phyloP scores from a whole-genome alignment of 2,113 vertebrate species.

The Triplophysa siluroides region DNA sequence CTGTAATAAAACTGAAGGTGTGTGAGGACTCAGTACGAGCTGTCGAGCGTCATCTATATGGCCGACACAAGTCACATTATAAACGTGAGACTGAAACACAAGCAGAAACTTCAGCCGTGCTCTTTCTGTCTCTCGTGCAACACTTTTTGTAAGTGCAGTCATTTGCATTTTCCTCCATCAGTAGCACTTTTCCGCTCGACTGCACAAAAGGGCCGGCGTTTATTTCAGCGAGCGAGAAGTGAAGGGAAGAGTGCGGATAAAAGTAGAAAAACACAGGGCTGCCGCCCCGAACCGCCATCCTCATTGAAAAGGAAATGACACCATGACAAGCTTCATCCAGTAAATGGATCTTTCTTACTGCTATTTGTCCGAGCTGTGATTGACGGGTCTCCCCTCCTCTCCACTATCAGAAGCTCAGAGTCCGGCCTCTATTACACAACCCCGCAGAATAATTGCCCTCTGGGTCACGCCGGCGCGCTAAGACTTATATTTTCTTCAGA shows the following conservation, averaged over 20 bases:
- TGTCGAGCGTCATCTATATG: too few species aligned
- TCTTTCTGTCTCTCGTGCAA: not conserved
- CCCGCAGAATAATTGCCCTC: slow-evolving; percentile 43
- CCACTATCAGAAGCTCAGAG: slow-evolving; percentile 37
- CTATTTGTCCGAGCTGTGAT: slow-evolving; percentile 46
- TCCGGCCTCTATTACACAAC: slow-evolving; percentile 43
- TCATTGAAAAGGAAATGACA: slow-evolving; percentile 46
- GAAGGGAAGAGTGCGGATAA: slow-evolving; percentile 27
- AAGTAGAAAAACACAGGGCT: slow-evolving; percentile 44
- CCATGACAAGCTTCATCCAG: slow-evolving; percentile 47
- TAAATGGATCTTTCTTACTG: slow-evolving; percentile 45
- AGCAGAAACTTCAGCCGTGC: not conserved
- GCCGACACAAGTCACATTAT: not conserved
- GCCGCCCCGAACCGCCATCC: slow-evolving; percentile 20
- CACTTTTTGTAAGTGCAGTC: slow-evolving; percentile 25
- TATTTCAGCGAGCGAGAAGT: slow-evolving; percentile 38
- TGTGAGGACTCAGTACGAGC: too few species aligned
- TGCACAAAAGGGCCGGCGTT: slow-evolving; percentile 15
- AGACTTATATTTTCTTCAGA: slow-evolving; percentile 48
- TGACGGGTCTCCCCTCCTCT: slow-evolving; percentile 45
- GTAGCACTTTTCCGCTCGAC: slow-evolving; percentile 36
- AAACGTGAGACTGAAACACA: not conserved
- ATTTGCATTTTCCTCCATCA: slow-evolving; percentile 43
- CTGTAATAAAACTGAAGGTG: too few species aligned
- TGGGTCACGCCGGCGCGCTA: slow-evolving; percentile 36